These are phyloP conservation scores for Microcebus tavaratra DNA, from an alignment of 2,113 vertebrate species.

Conservation along the genomic window DNA sequence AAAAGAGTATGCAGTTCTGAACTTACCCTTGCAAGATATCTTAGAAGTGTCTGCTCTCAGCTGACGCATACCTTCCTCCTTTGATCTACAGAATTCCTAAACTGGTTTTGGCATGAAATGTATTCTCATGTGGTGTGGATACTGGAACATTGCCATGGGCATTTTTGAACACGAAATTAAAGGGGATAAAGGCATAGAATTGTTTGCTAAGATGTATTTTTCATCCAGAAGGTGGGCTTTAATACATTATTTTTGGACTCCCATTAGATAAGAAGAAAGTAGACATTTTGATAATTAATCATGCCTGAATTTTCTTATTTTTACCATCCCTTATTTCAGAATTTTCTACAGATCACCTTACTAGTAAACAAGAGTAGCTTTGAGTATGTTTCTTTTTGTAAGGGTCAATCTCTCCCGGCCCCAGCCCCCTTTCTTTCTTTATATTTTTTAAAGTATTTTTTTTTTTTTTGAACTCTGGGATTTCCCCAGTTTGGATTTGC, in stretches of 20 bases:
- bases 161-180: neutral
- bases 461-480: neutral
- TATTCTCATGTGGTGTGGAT: neutral
- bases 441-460: neutral
- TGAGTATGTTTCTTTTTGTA: neutral
- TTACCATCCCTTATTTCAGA: neutral
- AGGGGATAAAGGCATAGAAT: neutral
- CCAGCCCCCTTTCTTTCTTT: neutral
- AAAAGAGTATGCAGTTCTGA: neutral
- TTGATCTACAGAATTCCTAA: constrained; percentile 31
- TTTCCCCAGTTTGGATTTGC: constrained; percentile 52
- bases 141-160: neutral
- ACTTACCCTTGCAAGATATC: neutral
- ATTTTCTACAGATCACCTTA: neutral
- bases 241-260: neutral
- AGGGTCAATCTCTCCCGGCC: neutral
- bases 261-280: neutral
- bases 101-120: constrained; percentile 6
- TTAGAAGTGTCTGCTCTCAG: constrained; percentile 20
- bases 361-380: neutral
- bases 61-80: neutral
- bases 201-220: neutral
- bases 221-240: neutral
- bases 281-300: neutral
- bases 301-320: neutral